Conservation (phyloP, 2,888 invertebrate species). For the Drosophila peninsularis region DNA sequence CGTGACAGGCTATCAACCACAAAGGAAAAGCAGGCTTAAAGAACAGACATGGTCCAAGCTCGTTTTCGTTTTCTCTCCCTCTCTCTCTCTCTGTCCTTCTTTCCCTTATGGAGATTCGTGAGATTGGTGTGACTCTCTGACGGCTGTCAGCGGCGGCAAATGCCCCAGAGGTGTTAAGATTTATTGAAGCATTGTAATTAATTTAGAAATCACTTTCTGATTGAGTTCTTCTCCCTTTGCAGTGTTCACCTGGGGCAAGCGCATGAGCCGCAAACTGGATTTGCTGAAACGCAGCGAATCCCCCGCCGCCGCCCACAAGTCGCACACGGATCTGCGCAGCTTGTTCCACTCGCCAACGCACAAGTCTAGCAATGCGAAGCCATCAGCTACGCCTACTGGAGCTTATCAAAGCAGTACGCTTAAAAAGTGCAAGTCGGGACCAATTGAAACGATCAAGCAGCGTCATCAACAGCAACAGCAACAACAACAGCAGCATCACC, state of each 20-base stretch:
- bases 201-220: constrained; percentile 65
- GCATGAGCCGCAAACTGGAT: constrained; percentile 92
- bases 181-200: constrained; percentile 77
- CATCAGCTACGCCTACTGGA: constrained; percentile 32
- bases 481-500: constrained; percentile 40
- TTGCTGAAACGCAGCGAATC: constrained; percentile 88
- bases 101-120: constrained; percentile 1
- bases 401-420: constrained; percentile 79
- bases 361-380: constrained; percentile 61
- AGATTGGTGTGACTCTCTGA: constrained; percentile 13
- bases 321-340: constrained; percentile 84
- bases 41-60: neutral
- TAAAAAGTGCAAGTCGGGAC: constrained; percentile 86
- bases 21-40: constrained; percentile 19
- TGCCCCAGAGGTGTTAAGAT: constrained; percentile 71
- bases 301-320: constrained; percentile 85
- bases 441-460: constrained; percentile 86
- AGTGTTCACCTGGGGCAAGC: constrained; percentile 91
- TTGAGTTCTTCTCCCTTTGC: constrained; percentile 67
- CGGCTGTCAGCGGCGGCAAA: constrained; percentile 25
- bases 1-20: constrained; percentile 37
- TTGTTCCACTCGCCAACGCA: constrained; percentile 83
- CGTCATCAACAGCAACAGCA: constrained; percentile 59
- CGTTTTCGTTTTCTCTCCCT: neutral
- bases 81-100: neutral